These are phyloP conservation scores for Agapostemon virescens DNA, from an alignment of 2,888 invertebrate species.

Conservation along the genomic window DNA sequence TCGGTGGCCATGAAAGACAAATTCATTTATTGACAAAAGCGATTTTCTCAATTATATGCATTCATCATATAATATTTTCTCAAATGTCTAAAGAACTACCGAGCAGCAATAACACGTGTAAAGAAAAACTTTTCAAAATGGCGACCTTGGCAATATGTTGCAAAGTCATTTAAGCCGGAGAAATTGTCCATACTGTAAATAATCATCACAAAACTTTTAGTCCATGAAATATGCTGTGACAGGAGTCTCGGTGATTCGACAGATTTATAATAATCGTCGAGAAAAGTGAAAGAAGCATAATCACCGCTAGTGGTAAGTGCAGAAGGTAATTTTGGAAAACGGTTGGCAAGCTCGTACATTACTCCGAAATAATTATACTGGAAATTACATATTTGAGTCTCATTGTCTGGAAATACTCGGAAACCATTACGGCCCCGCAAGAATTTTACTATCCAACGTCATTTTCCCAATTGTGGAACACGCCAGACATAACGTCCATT, in stretches of 20 bases:
- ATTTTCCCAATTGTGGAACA: constrained; percentile 3
- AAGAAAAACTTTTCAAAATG: too few relatives aligned
- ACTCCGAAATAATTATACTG: neutral
- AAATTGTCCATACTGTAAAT: too few relatives aligned
- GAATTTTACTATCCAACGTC: neutral
- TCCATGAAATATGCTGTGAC: neutral
- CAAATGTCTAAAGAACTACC: too few relatives aligned
- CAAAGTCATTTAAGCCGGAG: too few relatives aligned
- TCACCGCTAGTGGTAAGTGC: neutral
- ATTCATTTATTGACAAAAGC: too few relatives aligned
- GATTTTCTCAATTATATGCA: too few relatives aligned
- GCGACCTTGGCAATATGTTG: too few relatives aligned
- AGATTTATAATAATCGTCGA: neutral
- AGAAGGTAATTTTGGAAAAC: neutral
- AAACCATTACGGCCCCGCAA: neutral
- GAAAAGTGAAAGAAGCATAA: neutral
- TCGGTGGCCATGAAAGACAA: too few relatives aligned
- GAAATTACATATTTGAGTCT: constrained; percentile 8
- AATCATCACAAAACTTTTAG: too few relatives aligned
- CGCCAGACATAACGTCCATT: neutral
- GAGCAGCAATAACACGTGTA: too few relatives aligned
- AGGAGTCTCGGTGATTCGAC: neutral
- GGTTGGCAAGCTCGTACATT: neutral
- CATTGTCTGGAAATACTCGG: neutral
- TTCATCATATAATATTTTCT: too few relatives aligned